phyloP scores from a whole-genome alignment of 2,888 invertebrate genomes.

The Eupithecia vulgata region DNA sequence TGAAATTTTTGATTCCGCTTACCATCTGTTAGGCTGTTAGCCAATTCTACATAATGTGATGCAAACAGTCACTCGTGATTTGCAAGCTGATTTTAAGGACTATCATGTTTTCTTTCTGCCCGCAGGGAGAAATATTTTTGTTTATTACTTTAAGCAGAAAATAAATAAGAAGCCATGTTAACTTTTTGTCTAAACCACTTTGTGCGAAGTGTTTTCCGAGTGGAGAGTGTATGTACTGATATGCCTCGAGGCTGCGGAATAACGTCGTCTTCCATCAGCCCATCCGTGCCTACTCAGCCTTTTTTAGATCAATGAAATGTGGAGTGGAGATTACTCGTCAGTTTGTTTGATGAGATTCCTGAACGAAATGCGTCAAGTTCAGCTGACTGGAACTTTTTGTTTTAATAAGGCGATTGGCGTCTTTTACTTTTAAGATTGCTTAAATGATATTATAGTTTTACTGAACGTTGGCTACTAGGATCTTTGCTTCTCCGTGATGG shows the following conservation, averaged over 20 bases:
- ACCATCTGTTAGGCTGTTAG: constrained; percentile 30
- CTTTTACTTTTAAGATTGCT: background rate
- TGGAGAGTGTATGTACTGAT: constrained; percentile 5
- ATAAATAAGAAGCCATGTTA: constrained; percentile 8
- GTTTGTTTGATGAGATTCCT: constrained; percentile 21
- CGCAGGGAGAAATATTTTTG: background rate
- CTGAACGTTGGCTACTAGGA: no score
- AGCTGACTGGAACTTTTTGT: constrained; percentile 7
- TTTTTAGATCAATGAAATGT: constrained; percentile 31
- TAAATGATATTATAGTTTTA: background rate
- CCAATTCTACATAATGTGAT: constrained; percentile 25
- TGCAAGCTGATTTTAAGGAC: background rate
- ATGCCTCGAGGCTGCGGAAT: constrained; percentile 27
- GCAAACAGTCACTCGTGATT: constrained; percentile 15
- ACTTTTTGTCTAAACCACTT: constrained; percentile 7
- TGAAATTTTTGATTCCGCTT: constrained; percentile 29
- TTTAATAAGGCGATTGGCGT: background rate
- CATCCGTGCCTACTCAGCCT: constrained; percentile 25
- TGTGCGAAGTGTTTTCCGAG: constrained; percentile 1
- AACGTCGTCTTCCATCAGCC: constrained; percentile 30
- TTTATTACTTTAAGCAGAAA: background rate
- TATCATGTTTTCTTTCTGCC: background rate
- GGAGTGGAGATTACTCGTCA: constrained; percentile 27
- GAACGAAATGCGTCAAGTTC: constrained; percentile 11
- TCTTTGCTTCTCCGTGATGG: background rate